phyloP scores from a whole-genome alignment of 1,140 invertebrate species.

The Homalodisca vitripennis region DNA sequence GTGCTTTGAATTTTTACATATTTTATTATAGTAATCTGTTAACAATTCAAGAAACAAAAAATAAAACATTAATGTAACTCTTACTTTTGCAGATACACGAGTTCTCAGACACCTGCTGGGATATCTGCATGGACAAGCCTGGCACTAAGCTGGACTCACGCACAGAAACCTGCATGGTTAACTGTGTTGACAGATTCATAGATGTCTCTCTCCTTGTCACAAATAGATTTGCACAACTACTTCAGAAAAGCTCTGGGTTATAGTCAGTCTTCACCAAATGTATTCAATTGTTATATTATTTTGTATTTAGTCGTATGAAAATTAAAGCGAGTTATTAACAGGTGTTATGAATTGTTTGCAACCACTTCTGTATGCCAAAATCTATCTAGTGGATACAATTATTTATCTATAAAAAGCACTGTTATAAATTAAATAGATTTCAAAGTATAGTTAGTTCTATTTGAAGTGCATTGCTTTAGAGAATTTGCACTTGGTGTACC shows the following conservation, averaged over 20 bases:
- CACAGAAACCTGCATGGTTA: slow-evolving; percentile 86
- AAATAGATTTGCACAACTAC: slow-evolving; percentile 78
- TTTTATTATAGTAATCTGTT: not conserved
- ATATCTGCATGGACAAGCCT: slow-evolving; percentile 84
- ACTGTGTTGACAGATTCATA: slow-evolving; percentile 94
- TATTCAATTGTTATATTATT: too few species aligned
- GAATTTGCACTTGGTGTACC: too few species aligned
- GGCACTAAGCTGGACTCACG: slow-evolving; percentile 79
- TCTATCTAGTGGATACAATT: too few species aligned
- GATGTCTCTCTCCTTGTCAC: slow-evolving; percentile 85
- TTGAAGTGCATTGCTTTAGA: too few species aligned
- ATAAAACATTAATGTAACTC: not conserved
- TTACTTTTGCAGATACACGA: slow-evolving; percentile 69
- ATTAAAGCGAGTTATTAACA: too few species aligned
- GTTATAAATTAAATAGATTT: too few species aligned
- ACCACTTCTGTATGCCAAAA: too few species aligned
- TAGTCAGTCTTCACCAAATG: slow-evolving; percentile 8
- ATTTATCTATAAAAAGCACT: too few species aligned
- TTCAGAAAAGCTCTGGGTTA: slow-evolving; percentile 54
- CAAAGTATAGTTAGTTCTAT: too few species aligned
- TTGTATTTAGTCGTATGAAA: too few species aligned
- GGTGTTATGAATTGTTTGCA: too few species aligned
- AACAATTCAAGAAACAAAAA: not conserved
- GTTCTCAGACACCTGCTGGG: slow-evolving; percentile 94
- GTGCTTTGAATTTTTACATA: not conserved